Evolutionary conservation across 2,113 vertebrate species (phyloP), one percentile per base, ranked within the genome.

Genomic region (Leptodactylus fuscus): DNA sequence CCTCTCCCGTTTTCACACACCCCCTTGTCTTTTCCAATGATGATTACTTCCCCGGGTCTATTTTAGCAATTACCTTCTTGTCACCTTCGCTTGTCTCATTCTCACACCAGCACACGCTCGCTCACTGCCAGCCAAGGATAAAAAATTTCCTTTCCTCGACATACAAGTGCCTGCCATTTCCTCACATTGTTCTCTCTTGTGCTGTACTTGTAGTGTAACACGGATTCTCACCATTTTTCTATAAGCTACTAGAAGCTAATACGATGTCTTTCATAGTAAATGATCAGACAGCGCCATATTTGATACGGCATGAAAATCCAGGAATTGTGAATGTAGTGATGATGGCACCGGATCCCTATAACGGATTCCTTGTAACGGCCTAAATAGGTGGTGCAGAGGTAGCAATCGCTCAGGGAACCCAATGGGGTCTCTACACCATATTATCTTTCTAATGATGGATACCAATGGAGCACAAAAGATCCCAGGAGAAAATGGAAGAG

Each of bases 1-100:
- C 76, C 65, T 70, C 62, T 85, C 32, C 46, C 55, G 16, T n/a
- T 15, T 13, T 78, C 74, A 27, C 71, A 9, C 48, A 53, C 83
- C 8, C 76, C 76, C 83, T 58, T 49, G 9, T 46, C 62, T 46
- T 44, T 70, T 71, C 49, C 65, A 46, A 36, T 4, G 24, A 15
- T 46, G 32, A 85, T 67, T 51, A 79, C 41, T 67, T 67, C 62
- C 60, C 62, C 62, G 4, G 16, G 62, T 67, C 13, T 34, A 2
- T 67, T 20, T 3, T 78, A 8, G 2, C 16, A 55, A 48, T 15
- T 41, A 20, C 75, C 75, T 53, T 32, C 48, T 71, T 80, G 36
- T 80, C 76, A 67, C 58, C 44, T 53, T 79, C 65, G 1, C 3
- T 7, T 4, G 34, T 22, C 15, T 65, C 46, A 58, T 85, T 85